A percentile compares a stretch with the other conserved stretches of the same genome.
These are phyloP conservation scores for Epistrophe eligans DNA, from an alignment of 2,888 invertebrate genomes.

Conservation along the genomic window DNA sequence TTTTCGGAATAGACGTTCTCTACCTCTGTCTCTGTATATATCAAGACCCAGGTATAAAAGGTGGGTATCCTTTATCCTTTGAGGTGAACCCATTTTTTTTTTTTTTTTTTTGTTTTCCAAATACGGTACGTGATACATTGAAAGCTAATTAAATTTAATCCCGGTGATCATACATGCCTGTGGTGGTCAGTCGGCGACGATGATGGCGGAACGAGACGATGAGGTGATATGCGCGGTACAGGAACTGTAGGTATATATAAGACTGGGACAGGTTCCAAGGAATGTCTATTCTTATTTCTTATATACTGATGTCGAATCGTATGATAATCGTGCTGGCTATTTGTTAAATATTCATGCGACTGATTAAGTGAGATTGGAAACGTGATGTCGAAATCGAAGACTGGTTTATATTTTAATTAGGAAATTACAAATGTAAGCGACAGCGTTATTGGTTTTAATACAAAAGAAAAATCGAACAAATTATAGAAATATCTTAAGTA, in stretches of 20 bases:
- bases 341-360: slow-evolving; percentile 73
- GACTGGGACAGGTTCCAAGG: slow-evolving; percentile 2
- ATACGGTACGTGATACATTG: slow-evolving; percentile 76
- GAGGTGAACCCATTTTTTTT: slow-evolving; percentile 20
- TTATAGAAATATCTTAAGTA: background rate
- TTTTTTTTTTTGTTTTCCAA: slow-evolving; percentile 27
- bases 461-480: slow-evolving; percentile 9
- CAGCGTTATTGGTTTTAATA: slow-evolving; percentile 35
- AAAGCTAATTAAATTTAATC: slow-evolving; percentile 77
- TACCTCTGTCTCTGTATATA: background rate
- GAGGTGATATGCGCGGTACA: background rate
- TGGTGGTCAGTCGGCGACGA: background rate
- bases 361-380: slow-evolving; percentile 72
- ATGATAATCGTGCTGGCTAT: slow-evolving; percentile 65
- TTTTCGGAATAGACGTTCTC: slow-evolving; percentile 9
- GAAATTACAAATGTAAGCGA: slow-evolving; percentile 45
- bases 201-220: background rate
- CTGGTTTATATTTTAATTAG: slow-evolving; percentile 68
- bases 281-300: slow-evolving; percentile 24
- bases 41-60: slow-evolving; percentile 40
- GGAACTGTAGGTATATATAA: background rate
- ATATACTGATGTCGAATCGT: slow-evolving; percentile 43
- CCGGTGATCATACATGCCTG: slow-evolving; percentile 66
- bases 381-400: slow-evolving; percentile 55
- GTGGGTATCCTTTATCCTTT: slow-evolving; percentile 34